Evolutionary conservation across 2,797 vertebrate species (phyloP), one percentile per base, ranked within the genome.

Genomic region (Triplophysa bombifrons): DNA sequence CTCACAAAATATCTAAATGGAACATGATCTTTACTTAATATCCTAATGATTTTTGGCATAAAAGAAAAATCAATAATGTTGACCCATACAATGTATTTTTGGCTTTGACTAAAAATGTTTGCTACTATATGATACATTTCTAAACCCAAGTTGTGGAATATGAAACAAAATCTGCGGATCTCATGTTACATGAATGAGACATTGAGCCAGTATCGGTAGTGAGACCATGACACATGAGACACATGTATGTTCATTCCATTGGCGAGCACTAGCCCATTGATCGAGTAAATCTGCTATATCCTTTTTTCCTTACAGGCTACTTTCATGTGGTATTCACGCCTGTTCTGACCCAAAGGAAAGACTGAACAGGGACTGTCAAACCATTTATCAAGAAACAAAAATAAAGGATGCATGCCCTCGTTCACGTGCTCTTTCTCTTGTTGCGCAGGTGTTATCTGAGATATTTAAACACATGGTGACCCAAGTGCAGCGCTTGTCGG

Each of bases 81-180:
- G 25, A 27, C 25, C 2, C 25, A 27, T 27, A 27, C 25, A 3
- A 27, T 27, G 25, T 27, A 27, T 27, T 27, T 27, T 27, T 27
- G 25, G 25, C 25, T 2, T 27, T 2, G 1, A 27, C 2, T 27
- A 27, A 27, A 27, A 27, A 27, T 27, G 25, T 27, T 27, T 22
- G 22, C 22, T 22, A 22, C 22, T 22, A 38, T 38, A 38, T 38
- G 34, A 58, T 50, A 34, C 19, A 2, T 41, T 34, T 61, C 22
- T 50, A 27, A 51, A 30, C 68, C 85, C 78, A 82, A 86, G 41
- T 34, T 30, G 75, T 74, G 50, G 64, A 22, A 41, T 66, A 80
- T 78, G 53, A 68, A 27, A 84, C 46, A 12, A 55, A 87, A 83
- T 91, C 77, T 0, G 69, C 80, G 58, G 74, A 85, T 89, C 85